A percentile compares a stretch with the other conserved stretches of the same genome.
phyloP scores from a whole-genome alignment of 1,140 invertebrate genomes.

The Nymphalis io region DNA sequence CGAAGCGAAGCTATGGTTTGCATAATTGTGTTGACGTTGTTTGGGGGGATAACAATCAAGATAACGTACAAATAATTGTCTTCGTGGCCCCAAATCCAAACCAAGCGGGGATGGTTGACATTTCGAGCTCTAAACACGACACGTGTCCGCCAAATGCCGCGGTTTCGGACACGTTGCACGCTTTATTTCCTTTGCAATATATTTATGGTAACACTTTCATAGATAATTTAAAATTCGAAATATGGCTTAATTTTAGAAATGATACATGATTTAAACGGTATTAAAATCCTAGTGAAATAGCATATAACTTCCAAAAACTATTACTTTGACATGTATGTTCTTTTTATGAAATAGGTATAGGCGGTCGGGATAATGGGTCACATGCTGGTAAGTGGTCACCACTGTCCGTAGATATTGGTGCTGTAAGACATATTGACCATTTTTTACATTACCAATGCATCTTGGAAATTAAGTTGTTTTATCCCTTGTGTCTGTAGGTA shows the following conservation, averaged over 20 bases:
- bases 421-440: no score
- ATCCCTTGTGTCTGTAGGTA: no score
- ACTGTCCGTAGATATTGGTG: no score
- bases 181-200: constrained; percentile 34
- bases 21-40: not conserved
- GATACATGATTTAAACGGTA: no score
- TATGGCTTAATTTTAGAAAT: not conserved
- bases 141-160: constrained; percentile 31
- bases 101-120: not conserved
- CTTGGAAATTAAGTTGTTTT: no score
- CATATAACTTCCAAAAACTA: no score
- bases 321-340: no score
- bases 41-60: not conserved
- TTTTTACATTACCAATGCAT: no score
- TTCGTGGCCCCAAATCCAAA: not conserved
- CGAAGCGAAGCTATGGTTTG: not conserved
- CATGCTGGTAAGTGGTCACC: no score
- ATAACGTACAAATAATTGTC: not conserved
- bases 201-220: not conserved
- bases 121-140: constrained; percentile 32
- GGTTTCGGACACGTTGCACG: constrained; percentile 38
- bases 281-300: no score
- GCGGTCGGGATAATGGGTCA: no score
- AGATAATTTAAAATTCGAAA: not conserved
- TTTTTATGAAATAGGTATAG: no score